Conservation (phyloP, 2,888 invertebrate genomes). For the Rhogogaster chlorosoma region DNA sequence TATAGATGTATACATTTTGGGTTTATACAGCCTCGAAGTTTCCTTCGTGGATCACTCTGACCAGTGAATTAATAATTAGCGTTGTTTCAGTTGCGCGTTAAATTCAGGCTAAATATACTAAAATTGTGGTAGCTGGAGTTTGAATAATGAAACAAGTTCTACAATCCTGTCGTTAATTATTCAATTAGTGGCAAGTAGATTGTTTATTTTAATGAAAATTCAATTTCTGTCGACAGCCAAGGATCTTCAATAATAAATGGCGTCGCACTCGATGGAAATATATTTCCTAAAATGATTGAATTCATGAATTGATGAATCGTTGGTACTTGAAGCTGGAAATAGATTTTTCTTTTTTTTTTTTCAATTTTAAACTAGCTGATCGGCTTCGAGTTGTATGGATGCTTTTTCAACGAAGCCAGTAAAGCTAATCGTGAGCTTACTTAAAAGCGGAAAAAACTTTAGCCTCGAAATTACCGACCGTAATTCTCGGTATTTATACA, state of each 20-base stretch:
- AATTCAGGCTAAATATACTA: not conserved
- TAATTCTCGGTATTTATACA: not conserved
- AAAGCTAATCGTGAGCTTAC: not conserved
- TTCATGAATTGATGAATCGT: not conserved
- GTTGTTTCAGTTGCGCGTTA: not conserved
- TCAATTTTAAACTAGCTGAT: not conserved
- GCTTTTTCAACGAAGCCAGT: conserved; percentile 20
- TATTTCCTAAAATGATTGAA: not conserved
- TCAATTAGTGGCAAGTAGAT: not conserved
- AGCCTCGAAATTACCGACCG: conserved; percentile 18
- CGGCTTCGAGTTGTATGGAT: conserved; percentile 10
- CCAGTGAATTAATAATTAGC: not conserved
- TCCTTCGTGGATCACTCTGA: not conserved
- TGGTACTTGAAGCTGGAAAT: not conserved
- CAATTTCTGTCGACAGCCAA: not conserved
- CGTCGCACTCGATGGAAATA: not conserved
- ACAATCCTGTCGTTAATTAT: not conserved
- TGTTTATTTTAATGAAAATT: not conserved
- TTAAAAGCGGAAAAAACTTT: not conserved
- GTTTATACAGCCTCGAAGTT: not conserved
- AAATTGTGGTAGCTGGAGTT: not conserved
- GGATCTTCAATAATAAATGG: not conserved
- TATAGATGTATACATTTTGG: not conserved
- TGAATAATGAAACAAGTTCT: not conserved
- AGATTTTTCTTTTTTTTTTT: not conserved